Evolutionary conservation across 2,797 vertebrate species (phyloP).

Genomic region (Trachops cirrhosus): DNA sequence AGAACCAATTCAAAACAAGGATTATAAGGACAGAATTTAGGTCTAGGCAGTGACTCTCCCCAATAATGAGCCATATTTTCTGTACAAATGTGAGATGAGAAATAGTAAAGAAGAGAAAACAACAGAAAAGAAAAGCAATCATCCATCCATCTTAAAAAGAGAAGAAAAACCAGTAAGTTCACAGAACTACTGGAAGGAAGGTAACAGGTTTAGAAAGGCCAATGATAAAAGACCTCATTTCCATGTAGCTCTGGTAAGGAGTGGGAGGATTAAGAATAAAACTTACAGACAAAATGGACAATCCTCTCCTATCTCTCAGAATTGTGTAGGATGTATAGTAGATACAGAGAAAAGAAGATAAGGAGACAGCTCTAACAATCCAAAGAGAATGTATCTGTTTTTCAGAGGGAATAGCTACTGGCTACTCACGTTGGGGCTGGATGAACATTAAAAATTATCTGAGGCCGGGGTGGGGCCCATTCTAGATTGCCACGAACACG

Average conservation of each 20-base stretch:
- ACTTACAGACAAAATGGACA: background rate
- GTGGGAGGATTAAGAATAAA: background rate
- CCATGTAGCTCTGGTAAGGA: background rate
- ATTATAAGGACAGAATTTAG: background rate
- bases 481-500: conserved; percentile 97
- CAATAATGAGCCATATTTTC: background rate
- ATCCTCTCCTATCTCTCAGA: background rate
- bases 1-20: background rate
- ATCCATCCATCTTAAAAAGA: background rate
- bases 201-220: background rate
- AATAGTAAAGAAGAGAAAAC: background rate
- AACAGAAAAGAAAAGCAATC: background rate
- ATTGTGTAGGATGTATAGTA: background rate
- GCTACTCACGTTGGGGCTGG: conserved; percentile 92
- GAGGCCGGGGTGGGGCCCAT: conserved; percentile 96
- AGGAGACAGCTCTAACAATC: background rate
- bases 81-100: background rate
- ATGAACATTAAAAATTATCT: conserved; percentile 98
- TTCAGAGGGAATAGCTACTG: accelerated
- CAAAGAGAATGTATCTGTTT: background rate
- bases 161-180: background rate
- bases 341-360: background rate
- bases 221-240: background rate
- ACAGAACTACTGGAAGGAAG: background rate
- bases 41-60: background rate